A percentile compares a stretch with the other conserved stretches of the same genome.
phyloP scores from a whole-genome alignment of 64 coral and sea anemone genomes.

The Stylophora pistillata region DNA sequence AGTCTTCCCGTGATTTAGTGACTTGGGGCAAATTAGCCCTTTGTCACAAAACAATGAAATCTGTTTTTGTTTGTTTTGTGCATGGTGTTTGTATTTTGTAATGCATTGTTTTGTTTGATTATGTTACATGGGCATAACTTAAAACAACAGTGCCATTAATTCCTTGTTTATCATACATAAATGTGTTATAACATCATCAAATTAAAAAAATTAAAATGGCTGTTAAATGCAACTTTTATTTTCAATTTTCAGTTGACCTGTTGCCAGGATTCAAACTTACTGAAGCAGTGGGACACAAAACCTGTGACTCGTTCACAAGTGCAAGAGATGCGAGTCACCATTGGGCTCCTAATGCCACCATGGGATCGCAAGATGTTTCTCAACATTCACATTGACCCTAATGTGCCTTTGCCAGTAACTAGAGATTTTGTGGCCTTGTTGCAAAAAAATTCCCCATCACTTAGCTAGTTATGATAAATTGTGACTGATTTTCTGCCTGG shows the following conservation, averaged over 20 bases:
- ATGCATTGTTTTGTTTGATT: too few species aligned
- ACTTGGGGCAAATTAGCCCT: too few species aligned
- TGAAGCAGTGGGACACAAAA: slow-evolving; percentile 57
- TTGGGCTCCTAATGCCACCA: slow-evolving; percentile 81
- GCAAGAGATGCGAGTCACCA: slow-evolving; percentile 52
- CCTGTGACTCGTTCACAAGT: slow-evolving; percentile 5
- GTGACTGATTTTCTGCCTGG: too few species aligned
- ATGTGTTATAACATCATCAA: too few species aligned
- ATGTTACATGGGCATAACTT: too few species aligned
- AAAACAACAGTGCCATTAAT: too few species aligned
- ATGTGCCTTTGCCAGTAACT: slow-evolving; percentile 53
- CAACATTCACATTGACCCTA: slow-evolving; percentile 59
- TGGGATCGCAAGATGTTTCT: slow-evolving; percentile 73
- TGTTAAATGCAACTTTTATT: neutral
- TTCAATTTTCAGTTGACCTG: slow-evolving; percentile 18
- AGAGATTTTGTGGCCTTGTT: slow-evolving; percentile 80
- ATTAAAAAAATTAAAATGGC: too few species aligned
- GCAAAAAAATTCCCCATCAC: slow-evolving; percentile 63
- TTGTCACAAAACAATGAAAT: too few species aligned
- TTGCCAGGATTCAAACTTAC: slow-evolving; percentile 20
- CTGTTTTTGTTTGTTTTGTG: too few species aligned
- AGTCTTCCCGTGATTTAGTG: too few species aligned
- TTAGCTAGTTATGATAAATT: slow-evolving; percentile 2
- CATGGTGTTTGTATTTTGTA: too few species aligned
- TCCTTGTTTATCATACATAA: too few species aligned